Evolutionary conservation across 1,140 invertebrate genomes (phyloP).

Genomic region (Littorina saxatilis): DNA sequence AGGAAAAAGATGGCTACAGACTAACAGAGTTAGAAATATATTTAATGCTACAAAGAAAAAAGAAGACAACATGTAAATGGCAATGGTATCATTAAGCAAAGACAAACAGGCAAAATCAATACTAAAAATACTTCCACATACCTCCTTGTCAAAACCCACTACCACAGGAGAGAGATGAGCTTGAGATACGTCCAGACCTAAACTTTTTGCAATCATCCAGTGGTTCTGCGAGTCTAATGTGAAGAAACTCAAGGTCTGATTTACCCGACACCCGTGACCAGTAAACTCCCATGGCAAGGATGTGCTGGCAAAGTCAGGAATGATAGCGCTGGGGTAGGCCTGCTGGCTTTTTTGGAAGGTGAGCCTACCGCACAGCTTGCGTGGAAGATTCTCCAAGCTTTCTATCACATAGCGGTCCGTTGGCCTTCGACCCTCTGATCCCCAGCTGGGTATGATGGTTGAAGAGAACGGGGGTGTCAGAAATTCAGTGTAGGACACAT

Average conservation of each 20-base stretch:
- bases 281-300: constrained; percentile 56
- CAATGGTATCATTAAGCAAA: no score
- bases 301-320: constrained; percentile 40
- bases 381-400: constrained; percentile 37
- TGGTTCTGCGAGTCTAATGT: constrained; percentile 84
- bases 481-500: constrained; percentile 28
- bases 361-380: constrained; percentile 45
- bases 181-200: constrained; percentile 78
- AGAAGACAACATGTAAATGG: neutral
- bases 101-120: no score
- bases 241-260: constrained; percentile 82
- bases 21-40: neutral
- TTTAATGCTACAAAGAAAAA: neutral
- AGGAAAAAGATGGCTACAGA: neutral
- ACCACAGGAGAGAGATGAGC: constrained; percentile 79
- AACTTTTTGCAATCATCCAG: constrained; percentile 83
- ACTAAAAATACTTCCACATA: constrained; percentile 72
- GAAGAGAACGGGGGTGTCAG: neutral
- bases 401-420: constrained; percentile 46
- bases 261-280: constrained; percentile 79
- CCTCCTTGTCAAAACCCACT: constrained; percentile 85
- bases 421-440: neutral
- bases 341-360: constrained; percentile 49
- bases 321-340: constrained; percentile 27
- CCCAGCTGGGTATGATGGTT: neutral